Evolutionary conservation across 2,797 vertebrate species (phyloP), one percentile per base, ranked within the genome.

Genomic region (Spinus pinus): DNA sequence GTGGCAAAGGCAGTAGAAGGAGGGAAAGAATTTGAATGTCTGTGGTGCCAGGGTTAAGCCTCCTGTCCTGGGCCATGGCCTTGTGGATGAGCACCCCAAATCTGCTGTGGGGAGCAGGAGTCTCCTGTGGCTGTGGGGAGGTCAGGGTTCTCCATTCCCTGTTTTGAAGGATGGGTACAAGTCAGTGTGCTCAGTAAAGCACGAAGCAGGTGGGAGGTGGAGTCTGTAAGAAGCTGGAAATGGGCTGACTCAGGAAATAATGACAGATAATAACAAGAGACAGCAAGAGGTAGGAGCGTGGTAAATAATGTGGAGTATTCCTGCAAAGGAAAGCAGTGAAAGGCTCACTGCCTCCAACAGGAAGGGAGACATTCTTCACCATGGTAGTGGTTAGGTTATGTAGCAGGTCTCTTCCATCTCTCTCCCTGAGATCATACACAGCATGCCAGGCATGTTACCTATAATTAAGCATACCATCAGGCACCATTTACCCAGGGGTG

Each of bases 401-500:
- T 2, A 91, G 66, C 47, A 91, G 79, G 35, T 66, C 72, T 95
- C 91, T 79, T 62, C 79, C 58, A 31, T 6, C 84, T 82, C 49
- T 65, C 61, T 89, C 88, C 69, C 79, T 79, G 87, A 90, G 62
- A 31, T 81, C 69, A 83, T 12, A 33, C 30, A 56, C 14, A 51
- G 37, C 53, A 44, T 24, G 33, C 57, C 74, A 91, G 50, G 50
- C 46, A n/a, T 31, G 49, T 74, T 74, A 44, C 62, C 56, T 75
- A 10, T 90, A 94, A 95, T 94, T 86, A 94, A 66, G 28, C 84
- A 74, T 81, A 65, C 23, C 74, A 83, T 50, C 57, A 78, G 54
- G 62, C 62, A 81, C 18, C 57, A 92, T 81, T 94, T 92, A 95
- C 16, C 60, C 44, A 90, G 41, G 87, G 94, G 92, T 33, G 91